Percentiles rank a stretch among this genome's conserved stretches.
Conservation (phyloP, 2,113 vertebrate species). For the Heterotis niloticus region DNA sequence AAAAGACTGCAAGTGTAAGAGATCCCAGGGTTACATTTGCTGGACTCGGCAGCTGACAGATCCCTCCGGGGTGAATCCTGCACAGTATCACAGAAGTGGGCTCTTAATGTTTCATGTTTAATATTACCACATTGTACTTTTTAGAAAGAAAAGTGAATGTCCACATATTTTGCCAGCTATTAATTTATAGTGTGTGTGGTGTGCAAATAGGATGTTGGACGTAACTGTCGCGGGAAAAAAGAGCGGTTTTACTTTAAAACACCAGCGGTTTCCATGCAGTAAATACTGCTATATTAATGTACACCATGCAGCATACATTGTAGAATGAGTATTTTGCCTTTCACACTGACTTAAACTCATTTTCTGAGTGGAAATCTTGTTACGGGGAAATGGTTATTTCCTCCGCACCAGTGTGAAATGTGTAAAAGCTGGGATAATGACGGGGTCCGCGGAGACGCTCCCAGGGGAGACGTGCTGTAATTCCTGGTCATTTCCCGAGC, state of each 20-base stretch:
- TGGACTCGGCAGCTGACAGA: slow-evolving; percentile 49
- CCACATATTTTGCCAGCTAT: slow-evolving; percentile 43
- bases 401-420: not conserved
- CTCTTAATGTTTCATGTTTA: slow-evolving; percentile 67
- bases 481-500: not conserved
- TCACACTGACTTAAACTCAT: not conserved
- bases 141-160: slow-evolving; percentile 67
- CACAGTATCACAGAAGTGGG: slow-evolving; percentile 56
- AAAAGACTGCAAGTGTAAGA: slow-evolving; percentile 59
- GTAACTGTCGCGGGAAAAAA: slow-evolving; percentile 28
- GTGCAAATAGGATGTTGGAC: slow-evolving; percentile 46
- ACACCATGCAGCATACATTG: not conserved
- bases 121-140: slow-evolving; percentile 60
- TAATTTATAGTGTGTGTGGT: slow-evolving; percentile 52
- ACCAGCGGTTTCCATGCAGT: not conserved
- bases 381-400: not conserved
- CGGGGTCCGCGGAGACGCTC: not conserved
- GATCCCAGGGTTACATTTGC: slow-evolving; percentile 43
- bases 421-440: not conserved
- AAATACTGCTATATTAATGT: not conserved
- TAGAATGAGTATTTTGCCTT: not conserved
- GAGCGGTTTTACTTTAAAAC: slow-evolving; percentile 22
- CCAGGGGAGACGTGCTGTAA: not conserved
- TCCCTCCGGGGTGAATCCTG: slow-evolving; percentile 59
- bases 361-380: not conserved